Evolutionary conservation across 1,140 invertebrate genomes (phyloP).

Genomic region (Drosophila aff.): DNA sequence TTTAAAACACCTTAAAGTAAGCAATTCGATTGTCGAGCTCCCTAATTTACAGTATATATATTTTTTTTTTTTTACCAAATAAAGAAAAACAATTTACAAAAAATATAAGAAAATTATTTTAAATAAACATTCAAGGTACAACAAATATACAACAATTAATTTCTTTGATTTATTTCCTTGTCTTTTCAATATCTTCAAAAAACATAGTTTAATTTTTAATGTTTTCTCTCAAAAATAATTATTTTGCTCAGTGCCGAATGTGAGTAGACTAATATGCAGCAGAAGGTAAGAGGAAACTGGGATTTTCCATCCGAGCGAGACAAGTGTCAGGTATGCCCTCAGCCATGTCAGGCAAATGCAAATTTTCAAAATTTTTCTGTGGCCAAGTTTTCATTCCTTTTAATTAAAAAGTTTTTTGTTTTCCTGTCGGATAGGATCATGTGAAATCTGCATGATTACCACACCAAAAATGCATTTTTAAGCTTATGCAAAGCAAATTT

Average conservation of each 20-base stretch:
- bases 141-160: not conserved
- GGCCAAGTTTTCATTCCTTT: constrained; percentile 33
- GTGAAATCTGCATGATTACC: constrained; percentile 35
- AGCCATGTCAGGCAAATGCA: constrained; percentile 50
- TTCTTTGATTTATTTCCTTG: not conserved
- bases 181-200: not conserved
- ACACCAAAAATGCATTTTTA: constrained; percentile 36
- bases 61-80: not conserved
- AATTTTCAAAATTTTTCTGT: constrained; percentile 38
- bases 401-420: constrained; percentile 75
- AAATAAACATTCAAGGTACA: too few species aligned
- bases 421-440: constrained; percentile 39
- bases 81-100: not conserved
- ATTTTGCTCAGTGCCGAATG: not conserved
- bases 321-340: constrained; percentile 54
- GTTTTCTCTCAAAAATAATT: not conserved
- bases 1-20: too few species aligned
- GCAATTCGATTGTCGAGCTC: not conserved
- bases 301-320: constrained; percentile 18
- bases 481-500: constrained; percentile 31
- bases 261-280: constrained; percentile 58
- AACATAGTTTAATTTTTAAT: not conserved
- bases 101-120: not conserved
- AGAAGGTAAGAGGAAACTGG: not conserved
- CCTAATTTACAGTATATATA: not conserved